Base-by-base conservation (phyloP, 1,140 invertebrate species). In the Tetragonula clypearis region DNA sequence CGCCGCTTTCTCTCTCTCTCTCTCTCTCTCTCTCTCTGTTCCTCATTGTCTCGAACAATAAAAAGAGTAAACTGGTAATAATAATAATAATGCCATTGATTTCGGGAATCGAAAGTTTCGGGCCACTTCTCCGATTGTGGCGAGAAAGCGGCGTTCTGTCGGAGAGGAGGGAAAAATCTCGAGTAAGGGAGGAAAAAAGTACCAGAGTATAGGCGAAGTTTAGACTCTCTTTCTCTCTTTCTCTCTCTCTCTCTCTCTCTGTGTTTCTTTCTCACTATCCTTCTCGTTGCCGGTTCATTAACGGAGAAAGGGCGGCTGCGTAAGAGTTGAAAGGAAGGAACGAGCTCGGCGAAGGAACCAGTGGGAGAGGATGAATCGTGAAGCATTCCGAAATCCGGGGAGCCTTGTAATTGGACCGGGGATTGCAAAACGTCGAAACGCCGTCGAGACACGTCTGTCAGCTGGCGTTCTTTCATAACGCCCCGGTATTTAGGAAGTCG, bases 81-180 rank as follows among this genome's bases (percentile, higher is more conserved):
- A 91, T 92, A 93, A 91, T 92, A 92, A 93, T 92, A 92, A 93
- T 92, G 90, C 85, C 92, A 90, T 92, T 92, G 90, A 92, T 92
- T 91, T 82, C 58, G 66, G 56, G 82, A 84, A 78, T 84, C 85
- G 85, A 84, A 86, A 86, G 68, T 84, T 86, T 78, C 56, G 26
- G 62, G 75, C 76, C 80, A 79, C 85, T 79, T 78, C 69, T 60
- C 49, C 65, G 82, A 84, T 79, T 84, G 76, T 83, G 82, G 81
- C 82, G 85, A 84, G 85, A 84, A 86, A 86, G 30, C 74, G 60
- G 72, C 30, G 73, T 17, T 73, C 17, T 9, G 23, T 14, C 19
- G 26, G 21, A 21, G 49, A 23, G 17, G 9, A 1, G 19, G 6
- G n/a, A 30, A 49, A 26, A n/a, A 62, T 81, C 71, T 53, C 58